Evolutionary conservation across 2,888 invertebrate species (phyloP), one percentile per base, ranked within the genome.

Genomic region (Griposia aprilina): DNA sequence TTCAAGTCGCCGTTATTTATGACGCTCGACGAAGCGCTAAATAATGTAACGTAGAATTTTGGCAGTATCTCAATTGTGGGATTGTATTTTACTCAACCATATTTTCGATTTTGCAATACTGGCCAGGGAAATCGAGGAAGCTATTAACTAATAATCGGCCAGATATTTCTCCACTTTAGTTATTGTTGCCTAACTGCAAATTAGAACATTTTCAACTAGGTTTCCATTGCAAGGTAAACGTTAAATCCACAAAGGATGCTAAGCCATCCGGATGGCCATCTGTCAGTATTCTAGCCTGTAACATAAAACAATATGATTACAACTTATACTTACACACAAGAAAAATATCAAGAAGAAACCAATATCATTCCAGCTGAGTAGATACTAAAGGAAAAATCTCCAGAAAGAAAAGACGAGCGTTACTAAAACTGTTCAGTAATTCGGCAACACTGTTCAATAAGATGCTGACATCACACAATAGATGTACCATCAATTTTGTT

Each of bases 401-500:
- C 45, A 80, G 66, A 73, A 80, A 85, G 81, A 76, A 74, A 80
- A 79, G 78, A 69, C 66, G 72, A 63, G 59, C 75, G 67, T 70
- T 78, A 87, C 85, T 88, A 84, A 88, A 89, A 87, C 82, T 84
- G 88, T 88, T 85, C 80, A 78, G 87, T 89, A 89, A 89, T 90
- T 87, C 89, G 82, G 82, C 82, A 89, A 89, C 88, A 89, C 82
- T 89, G 89, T 89, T 90, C 95, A 95, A 95, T 96, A 96, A 94
- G 92, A 92, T 88, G 91, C 94, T 93, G 94, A 94, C 96, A 94
- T 92, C 93, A 93, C 92, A 94, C 95, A 94, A 96, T 96, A 95
- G 95, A 96, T 94, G 95, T 95, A 94, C 95, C 96, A 96, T 97
- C 96, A 96, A 96, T 97, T 95, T 96, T 92, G 94, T 94, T 95